phyloP scores from a whole-genome alignment of 2,113 vertebrate genomes.

The Malurus cyaneus region DNA sequence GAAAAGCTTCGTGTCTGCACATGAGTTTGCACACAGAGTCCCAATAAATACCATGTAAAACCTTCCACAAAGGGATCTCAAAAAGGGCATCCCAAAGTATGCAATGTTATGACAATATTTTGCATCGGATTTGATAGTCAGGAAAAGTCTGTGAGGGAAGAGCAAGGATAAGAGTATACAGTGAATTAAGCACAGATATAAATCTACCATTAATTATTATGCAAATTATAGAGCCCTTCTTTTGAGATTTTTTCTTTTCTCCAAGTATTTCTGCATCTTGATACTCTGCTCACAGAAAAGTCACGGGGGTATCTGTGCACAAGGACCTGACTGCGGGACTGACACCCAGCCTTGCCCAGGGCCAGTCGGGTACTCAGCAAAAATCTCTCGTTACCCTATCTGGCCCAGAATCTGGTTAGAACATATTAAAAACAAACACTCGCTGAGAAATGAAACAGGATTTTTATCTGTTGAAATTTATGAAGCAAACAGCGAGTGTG shows the following conservation, averaged over 20 bases:
- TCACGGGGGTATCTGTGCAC: background rate
- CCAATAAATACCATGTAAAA: background rate
- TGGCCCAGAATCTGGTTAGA: background rate
- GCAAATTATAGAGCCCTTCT: background rate
- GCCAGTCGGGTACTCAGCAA: background rate
- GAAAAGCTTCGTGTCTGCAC: background rate
- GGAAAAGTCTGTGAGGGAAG: background rate
- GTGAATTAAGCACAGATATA: background rate
- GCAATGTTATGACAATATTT: background rate
- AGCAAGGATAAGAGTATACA: background rate
- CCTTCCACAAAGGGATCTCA: background rate
- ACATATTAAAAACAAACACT: background rate
- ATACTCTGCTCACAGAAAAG: background rate
- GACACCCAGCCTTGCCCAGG: background rate
- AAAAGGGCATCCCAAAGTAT: background rate
- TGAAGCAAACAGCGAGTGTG: background rate
- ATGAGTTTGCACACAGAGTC: background rate
- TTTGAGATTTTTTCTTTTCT: background rate
- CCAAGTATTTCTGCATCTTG: background rate
- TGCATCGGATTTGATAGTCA: background rate
- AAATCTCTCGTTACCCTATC: background rate
- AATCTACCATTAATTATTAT: background rate
- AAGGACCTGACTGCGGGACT: background rate
- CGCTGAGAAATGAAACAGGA: background rate
- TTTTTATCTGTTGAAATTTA: constrained; percentile 16